Evolutionary conservation across 2,797 vertebrate genomes (phyloP).

Genomic region (Chaunax sp.): DNA sequence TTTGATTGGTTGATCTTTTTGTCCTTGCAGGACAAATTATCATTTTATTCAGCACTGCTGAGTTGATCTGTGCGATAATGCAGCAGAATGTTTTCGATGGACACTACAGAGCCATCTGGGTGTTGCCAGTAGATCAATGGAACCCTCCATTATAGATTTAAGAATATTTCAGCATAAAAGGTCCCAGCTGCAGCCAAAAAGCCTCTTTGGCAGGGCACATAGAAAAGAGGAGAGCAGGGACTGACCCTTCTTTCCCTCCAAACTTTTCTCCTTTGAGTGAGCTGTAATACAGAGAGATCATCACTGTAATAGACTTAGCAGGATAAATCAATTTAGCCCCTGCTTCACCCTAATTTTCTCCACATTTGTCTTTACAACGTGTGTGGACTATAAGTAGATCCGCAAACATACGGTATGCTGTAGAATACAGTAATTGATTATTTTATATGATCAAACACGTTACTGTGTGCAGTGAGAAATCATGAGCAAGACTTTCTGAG

Average conservation of each 20-base stretch:
- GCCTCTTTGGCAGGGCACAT: constrained; percentile 55
- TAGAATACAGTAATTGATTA: constrained; percentile 9
- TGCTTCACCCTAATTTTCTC: constrained; percentile 55
- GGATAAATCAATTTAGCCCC: constrained; percentile 67
- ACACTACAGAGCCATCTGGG: constrained; percentile 64
- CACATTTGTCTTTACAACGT: constrained; percentile 48
- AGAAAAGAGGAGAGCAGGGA: constrained; percentile 33
- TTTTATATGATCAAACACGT: constrained; percentile 17
- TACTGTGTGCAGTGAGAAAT: not conserved
- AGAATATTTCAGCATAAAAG: constrained; percentile 73
- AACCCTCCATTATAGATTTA: constrained; percentile 74
- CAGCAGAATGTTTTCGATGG: constrained; percentile 46
- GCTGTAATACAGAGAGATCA: constrained; percentile 62
- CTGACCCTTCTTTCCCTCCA: constrained; percentile 31
- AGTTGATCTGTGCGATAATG: constrained; percentile 50
- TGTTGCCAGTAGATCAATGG: constrained; percentile 70
- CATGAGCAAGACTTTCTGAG: not conserved
- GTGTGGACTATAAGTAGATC: constrained; percentile 23
- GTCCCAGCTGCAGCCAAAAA: constrained; percentile 67
- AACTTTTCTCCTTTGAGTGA: constrained; percentile 44
- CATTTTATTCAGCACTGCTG: too few species aligned
- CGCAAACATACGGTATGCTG: constrained; percentile 9
- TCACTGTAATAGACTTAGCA: constrained; percentile 60
- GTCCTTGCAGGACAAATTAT: too few species aligned
- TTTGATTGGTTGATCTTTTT: too few species aligned